Evolutionary conservation across 2,797 vertebrate species (phyloP).

Genomic region (Petrocephalus sullivani): DNA sequence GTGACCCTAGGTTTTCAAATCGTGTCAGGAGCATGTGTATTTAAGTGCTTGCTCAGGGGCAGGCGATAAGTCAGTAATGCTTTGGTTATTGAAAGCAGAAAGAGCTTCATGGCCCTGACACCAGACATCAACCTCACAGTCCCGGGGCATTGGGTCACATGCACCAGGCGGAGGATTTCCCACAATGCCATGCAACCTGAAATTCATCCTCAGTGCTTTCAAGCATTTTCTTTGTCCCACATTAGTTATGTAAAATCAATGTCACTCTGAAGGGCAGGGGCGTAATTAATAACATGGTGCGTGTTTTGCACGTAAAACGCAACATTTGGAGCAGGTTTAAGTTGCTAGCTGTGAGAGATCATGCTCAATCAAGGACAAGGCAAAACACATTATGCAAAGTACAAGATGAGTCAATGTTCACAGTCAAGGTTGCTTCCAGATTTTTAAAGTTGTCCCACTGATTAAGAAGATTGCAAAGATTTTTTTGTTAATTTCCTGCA

Average conservation of each 20-base stretch:
- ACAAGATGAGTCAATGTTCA: neutral
- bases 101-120: neutral
- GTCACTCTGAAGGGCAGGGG: conserved; percentile 57
- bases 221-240: conserved; percentile 18
- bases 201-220: neutral
- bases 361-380: neutral
- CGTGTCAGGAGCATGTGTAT: neutral
- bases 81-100: neutral
- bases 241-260: conserved; percentile 50
- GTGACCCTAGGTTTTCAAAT: neutral
- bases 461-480: neutral
- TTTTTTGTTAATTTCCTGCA: neutral
- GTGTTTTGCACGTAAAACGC: conserved; percentile 29
- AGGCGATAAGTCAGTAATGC: neutral
- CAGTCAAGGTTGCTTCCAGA: neutral
- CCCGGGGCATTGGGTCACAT: neutral
- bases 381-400: neutral
- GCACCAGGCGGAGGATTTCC: neutral
- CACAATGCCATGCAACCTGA: neutral
- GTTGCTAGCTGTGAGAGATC: neutral
- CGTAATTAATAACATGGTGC: conserved; percentile 42
- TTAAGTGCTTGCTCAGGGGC: neutral
- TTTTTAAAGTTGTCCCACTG: neutral
- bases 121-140: neutral
- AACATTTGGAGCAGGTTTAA: neutral